phyloP scores from a whole-genome alignment of 2,113 vertebrate genomes.

The Micronycteris hirsuta region DNA sequence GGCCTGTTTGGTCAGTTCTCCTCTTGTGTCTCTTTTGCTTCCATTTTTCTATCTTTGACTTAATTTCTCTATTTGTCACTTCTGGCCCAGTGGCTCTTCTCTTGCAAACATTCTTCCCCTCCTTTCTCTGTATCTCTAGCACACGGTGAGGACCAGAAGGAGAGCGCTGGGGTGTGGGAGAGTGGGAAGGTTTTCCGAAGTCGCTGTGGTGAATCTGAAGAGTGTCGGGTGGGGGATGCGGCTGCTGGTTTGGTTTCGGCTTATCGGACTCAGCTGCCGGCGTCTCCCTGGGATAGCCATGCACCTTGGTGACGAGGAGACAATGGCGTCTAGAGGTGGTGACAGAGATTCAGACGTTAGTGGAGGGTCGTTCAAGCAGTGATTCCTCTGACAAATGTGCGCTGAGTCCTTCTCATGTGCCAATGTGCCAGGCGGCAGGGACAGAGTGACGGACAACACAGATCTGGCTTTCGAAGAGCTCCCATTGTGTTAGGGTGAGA shows the following conservation, averaged over 20 bases:
- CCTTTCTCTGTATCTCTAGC: not conserved
- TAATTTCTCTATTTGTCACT: not conserved
- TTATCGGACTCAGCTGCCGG: too few relatives aligned
- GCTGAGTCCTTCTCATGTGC: not conserved
- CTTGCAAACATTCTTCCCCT: not conserved
- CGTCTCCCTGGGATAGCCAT: too few relatives aligned
- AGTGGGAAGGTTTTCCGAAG: not conserved
- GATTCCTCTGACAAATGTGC: not conserved
- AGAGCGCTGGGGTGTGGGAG: not conserved
- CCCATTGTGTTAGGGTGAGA: not conserved
- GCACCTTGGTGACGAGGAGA: not conserved
- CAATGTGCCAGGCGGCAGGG: not conserved
- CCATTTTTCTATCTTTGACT: not conserved
- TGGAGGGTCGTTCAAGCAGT: not conserved
- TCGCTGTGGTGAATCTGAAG: not conserved
- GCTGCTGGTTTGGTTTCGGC: too few relatives aligned
- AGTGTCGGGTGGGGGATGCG: fast-evolving
- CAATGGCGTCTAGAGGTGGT: not conserved
- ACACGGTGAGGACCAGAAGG: not conserved
- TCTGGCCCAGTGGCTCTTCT: not conserved
- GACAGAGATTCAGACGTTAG: not conserved
- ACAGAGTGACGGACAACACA: not conserved
- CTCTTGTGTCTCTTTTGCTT: not conserved
- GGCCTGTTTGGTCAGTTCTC: not conserved
- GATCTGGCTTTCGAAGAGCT: not conserved